Conservation (phyloP, 2,888 invertebrate species). For the Sceliomorpha sp. region DNA sequence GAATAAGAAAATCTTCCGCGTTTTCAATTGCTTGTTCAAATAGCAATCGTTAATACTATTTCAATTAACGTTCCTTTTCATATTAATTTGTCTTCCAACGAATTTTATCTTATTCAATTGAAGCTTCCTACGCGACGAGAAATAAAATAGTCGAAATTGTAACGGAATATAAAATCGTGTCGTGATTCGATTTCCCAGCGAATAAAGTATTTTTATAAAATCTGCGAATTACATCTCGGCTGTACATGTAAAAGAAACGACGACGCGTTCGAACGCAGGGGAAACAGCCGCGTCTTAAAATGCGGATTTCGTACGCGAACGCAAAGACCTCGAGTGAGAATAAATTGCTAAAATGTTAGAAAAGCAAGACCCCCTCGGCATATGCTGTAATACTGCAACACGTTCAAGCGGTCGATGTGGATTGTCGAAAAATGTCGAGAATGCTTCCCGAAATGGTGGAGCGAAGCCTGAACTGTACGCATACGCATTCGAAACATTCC, state of each 20-base stretch:
- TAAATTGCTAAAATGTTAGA: constrained; percentile 19
- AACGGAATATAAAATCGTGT: too few species aligned
- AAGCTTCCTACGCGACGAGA: too few species aligned
- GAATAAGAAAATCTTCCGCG: constrained; percentile 19
- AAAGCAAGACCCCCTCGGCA: constrained; percentile 17
- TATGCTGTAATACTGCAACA: constrained; percentile 11
- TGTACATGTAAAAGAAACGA: too few species aligned
- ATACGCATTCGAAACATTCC: background rate
- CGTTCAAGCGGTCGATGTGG: constrained; percentile 10
- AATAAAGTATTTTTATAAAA: too few species aligned
- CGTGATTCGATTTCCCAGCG: too few species aligned
- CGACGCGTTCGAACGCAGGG: too few species aligned
- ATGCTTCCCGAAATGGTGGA: constrained; percentile 32
- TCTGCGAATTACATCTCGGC: too few species aligned
- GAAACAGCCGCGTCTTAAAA: background rate
- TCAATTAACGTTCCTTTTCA: background rate
- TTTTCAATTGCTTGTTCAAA: constrained; percentile 4
- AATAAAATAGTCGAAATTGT: too few species aligned
- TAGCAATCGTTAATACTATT: too few species aligned
- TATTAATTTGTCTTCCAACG: too few species aligned
- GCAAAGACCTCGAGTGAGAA: constrained; percentile 1
- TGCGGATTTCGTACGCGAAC: background rate
- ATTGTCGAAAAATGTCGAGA: constrained; percentile 57
- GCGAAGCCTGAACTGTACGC: constrained; percentile 2
- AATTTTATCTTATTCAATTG: too few species aligned